Conservation (phyloP, 2,797 vertebrate species). For the Acanthurus lineatus region DNA sequence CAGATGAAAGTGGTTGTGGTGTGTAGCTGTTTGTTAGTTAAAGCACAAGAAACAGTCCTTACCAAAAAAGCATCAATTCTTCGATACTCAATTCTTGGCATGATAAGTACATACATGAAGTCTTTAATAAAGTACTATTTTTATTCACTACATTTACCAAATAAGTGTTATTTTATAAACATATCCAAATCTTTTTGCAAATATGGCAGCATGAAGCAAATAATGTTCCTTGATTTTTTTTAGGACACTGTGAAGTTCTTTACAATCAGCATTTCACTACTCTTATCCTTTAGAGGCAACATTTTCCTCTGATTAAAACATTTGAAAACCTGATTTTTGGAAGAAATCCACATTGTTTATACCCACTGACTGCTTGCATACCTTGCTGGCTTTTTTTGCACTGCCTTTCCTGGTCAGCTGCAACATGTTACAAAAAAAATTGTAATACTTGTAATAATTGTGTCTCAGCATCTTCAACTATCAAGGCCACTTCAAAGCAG, state of each 20-base stretch:
- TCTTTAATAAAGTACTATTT: not conserved
- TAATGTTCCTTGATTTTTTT: not conserved
- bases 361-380: too few species aligned
- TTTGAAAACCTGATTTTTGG: too few species aligned
- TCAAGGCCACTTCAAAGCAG: rapidly evolving
- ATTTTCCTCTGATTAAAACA: too few species aligned
- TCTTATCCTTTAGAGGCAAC: too few species aligned
- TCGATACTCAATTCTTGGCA: not conserved
- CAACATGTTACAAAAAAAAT: too few species aligned
- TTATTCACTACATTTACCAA: not conserved
- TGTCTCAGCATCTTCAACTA: not conserved
- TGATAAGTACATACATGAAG: not conserved
- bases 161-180: not conserved
- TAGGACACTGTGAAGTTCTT: too few species aligned
- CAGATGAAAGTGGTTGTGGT: not conserved
- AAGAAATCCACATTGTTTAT: too few species aligned
- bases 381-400: too few species aligned
- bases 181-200: not conserved
- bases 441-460: conserved; percentile 12
- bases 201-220: not conserved
- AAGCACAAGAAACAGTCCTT: too few species aligned
- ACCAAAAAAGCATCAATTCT: too few species aligned
- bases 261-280: too few species aligned
- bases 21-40: not conserved
- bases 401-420: too few species aligned